Conservation (phyloP, 1,140 invertebrate genomes). For the Pogonomyrmex californicus region DNA sequence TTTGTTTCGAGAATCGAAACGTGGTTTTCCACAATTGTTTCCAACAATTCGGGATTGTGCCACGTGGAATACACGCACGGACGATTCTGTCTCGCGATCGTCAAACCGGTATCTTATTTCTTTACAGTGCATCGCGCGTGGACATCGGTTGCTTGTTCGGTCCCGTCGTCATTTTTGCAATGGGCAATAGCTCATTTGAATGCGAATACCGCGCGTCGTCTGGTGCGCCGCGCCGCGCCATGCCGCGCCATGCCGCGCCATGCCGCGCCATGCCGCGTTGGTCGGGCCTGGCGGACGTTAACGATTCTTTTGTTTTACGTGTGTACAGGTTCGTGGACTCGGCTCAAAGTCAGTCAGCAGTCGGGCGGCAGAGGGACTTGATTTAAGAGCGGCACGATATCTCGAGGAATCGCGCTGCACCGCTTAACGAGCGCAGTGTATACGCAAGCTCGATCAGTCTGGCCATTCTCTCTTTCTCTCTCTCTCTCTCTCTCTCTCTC, state of each 20-base stretch:
- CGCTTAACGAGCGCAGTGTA: conserved; percentile 83
- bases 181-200: conserved; percentile 84
- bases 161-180: conserved; percentile 82
- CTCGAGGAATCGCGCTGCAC: conserved; percentile 83
- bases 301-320: conserved; percentile 86
- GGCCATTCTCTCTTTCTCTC: background rate
- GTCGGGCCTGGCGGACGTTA: conserved; percentile 78
- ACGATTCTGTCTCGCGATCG: conserved; percentile 19
- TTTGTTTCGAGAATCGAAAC: no score
- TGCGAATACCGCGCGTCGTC: conserved; percentile 78
- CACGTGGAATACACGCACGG: conserved; percentile 13
- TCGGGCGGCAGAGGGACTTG: conserved; percentile 81
- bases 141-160: conserved; percentile 44
- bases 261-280: conserved; percentile 59
- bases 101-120: conserved; percentile 55
- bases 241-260: conserved; percentile 60
- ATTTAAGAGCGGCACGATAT: conserved; percentile 85
- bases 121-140: conserved; percentile 9
- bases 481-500: background rate
- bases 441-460: conserved; percentile 53
- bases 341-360: conserved; percentile 84
- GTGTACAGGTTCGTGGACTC: conserved; percentile 80
- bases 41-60: background rate
- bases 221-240: conserved; percentile 68
- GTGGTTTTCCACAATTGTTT: background rate